These are phyloP conservation scores for Trachurus trachurus DNA, from an alignment of 2,797 vertebrate genomes.

Conservation along the genomic window DNA sequence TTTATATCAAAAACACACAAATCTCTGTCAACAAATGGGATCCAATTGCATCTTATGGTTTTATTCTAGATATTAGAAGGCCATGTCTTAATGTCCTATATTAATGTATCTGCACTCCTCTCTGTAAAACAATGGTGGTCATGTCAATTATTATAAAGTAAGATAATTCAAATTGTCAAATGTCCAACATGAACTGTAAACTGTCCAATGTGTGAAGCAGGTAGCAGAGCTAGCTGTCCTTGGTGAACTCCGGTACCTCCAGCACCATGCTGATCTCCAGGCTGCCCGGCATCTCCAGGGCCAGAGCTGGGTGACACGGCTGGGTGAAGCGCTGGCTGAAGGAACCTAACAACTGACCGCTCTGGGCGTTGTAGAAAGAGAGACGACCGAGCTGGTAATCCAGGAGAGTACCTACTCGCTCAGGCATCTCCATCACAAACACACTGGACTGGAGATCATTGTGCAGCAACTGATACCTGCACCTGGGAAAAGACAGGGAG, in stretches of 20 bases:
- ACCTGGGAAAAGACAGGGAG: constrained; percentile 74
- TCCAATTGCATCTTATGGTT: not conserved
- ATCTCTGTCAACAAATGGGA: not conserved
- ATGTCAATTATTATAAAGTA: constrained; percentile 15
- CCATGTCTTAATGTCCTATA: not conserved
- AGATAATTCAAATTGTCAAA: constrained; percentile 38
- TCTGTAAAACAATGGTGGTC: constrained; percentile 2
- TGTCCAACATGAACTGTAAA: constrained; percentile 64
- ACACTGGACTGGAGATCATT: constrained; percentile 86
- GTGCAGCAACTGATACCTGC: constrained; percentile 92
- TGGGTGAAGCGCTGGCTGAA: constrained; percentile 87
- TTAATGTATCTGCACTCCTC: not conserved
- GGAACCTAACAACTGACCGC: constrained; percentile 89
- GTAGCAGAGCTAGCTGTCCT: constrained; percentile 84
- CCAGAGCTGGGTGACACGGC: constrained; percentile 90
- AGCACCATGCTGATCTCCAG: constrained; percentile 88
- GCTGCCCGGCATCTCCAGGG: constrained; percentile 90
- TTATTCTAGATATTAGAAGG: not conserved
- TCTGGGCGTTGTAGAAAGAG: constrained; percentile 92
- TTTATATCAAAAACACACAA: constrained; percentile 33
- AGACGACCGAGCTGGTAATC: constrained; percentile 89
- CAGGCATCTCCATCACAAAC: constrained; percentile 84
- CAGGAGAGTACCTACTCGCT: constrained; percentile 91
- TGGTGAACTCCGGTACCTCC: constrained; percentile 91
- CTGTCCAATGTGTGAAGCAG: constrained; percentile 19